A percentile compares a stretch with the other conserved stretches of the same genome.
These are phyloP conservation scores for Shinisaurus crocodilurus DNA, from an alignment of 2,113 vertebrate genomes.

Conservation along the genomic window DNA sequence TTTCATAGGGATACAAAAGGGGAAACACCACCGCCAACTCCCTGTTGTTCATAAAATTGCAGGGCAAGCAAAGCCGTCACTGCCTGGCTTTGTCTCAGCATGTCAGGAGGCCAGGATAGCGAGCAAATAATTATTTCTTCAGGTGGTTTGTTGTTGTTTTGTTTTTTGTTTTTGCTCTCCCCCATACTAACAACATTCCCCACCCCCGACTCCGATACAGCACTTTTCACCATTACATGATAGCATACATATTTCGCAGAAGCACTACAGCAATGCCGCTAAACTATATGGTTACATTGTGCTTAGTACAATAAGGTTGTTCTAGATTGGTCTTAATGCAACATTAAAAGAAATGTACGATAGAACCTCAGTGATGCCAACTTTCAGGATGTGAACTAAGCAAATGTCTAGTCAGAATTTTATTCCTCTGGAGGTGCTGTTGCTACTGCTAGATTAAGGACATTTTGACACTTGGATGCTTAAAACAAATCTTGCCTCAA, in stretches of 20 bases:
- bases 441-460: not conserved
- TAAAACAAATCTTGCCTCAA: not conserved
- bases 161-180: not conserved
- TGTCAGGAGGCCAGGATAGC: constrained; percentile 1
- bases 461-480: not conserved
- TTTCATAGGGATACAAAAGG: not conserved
- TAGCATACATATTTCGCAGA: not conserved
- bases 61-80: not conserved
- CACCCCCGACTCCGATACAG: not conserved
- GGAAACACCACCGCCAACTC: not conserved
- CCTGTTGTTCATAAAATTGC: not conserved
- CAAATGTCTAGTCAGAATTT: not conserved
- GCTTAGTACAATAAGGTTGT: not conserved
- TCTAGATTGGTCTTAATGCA: not conserved
- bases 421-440: not conserved
- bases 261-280: not conserved
- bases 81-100: constrained; percentile 12
- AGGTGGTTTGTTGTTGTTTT: not conserved
- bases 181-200: not conserved
- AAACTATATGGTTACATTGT: not conserved
- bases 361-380: not conserved
- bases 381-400: not conserved
- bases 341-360: not conserved
- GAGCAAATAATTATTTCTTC: not conserved
- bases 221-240: not conserved